phyloP scores from a whole-genome alignment of 1,140 invertebrate species.

The Oncopodura yosiiana region DNA sequence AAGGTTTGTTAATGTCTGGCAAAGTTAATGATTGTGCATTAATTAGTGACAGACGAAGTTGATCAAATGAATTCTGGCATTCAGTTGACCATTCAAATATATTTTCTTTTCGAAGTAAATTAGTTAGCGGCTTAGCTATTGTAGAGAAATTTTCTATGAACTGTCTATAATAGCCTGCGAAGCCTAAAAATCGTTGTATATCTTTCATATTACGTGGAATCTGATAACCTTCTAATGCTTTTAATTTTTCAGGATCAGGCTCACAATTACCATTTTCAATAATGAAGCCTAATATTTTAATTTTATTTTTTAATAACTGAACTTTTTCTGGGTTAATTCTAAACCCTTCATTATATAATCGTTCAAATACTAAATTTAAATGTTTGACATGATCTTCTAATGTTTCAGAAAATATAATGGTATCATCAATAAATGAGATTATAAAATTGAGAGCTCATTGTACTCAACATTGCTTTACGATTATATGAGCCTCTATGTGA shows the following conservation, averaged over 20 bases:
- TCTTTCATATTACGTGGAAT: constrained; percentile 37
- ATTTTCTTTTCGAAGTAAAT: constrained; percentile 35
- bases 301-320: neutral
- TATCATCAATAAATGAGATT: constrained; percentile 27
- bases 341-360: constrained; percentile 4
- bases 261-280: constrained; percentile 35
- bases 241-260: constrained; percentile 36
- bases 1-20: constrained; percentile 35
- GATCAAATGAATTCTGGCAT: constrained; percentile 30
- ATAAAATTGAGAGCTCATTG: neutral
- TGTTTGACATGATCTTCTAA: constrained; percentile 8
- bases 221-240: constrained; percentile 33
- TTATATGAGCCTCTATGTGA: constrained; percentile 34
- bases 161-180: constrained; percentile 41
- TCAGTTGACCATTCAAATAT: constrained; percentile 13
- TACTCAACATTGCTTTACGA: neutral
- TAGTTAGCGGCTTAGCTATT: constrained; percentile 34
- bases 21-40: constrained; percentile 30
- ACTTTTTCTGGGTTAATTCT: constrained; percentile 20
- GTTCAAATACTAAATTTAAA: neutral
- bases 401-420: constrained; percentile 2
- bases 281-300: constrained; percentile 37
- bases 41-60: constrained; percentile 21
- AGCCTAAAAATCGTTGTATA: constrained; percentile 41
- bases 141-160: constrained; percentile 37